Base-by-base conservation (phyloP, 2,113 vertebrate genomes). In the Cynopterus brachyotis region DNA sequence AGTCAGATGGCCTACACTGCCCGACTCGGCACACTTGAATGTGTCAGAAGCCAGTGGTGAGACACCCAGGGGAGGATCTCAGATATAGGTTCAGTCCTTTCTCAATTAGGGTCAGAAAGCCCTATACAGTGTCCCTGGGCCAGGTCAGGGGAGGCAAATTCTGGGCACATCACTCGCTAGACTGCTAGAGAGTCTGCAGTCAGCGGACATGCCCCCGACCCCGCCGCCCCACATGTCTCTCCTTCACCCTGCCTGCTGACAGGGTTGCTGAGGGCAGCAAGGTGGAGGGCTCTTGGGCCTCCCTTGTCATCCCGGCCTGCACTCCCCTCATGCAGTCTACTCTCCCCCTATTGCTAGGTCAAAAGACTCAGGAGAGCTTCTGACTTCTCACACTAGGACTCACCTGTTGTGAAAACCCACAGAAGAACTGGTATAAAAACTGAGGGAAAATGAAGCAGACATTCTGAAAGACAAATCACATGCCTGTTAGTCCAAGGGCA, bases 381-480 rank as follows among this genome's bases (percentile, higher is more conserved):
- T 42, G 19, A 64, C 9, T 28, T 35, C 30, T 3, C 15, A 75
- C 16, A 0, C 2, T 17, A 22, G 30, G 60, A 99, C 97, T 85
- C 97, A 99, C 99, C 99, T 99, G 99, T 96, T 99, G 99, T 81
- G 99, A 99, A 98, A 99, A 99, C 88, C 99, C 99, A 97, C 99
- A 99, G 98, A 99, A 99, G 98, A 99, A 99, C 99, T 99, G 99
- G 98, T 99, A 99, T 59, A 99, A 99, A 98, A 99, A 99, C 98
- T 99, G 99, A 70, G 99, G 99, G 98, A 99, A 99, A 97, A 99
- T 99, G 99, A 99, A 99, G 98, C 99, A 99, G 96, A 99, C 99
- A 89, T 99, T 99, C 99, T 99, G 99, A 62, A 99, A 99, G 89
- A 95, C 35, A 99, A 98, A 97, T 3, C 17, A 17, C 4, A 42